These are phyloP conservation scores for Lysiphlebus fabarum DNA, from an alignment of 1,140 invertebrate species.

Conservation along the genomic window DNA sequence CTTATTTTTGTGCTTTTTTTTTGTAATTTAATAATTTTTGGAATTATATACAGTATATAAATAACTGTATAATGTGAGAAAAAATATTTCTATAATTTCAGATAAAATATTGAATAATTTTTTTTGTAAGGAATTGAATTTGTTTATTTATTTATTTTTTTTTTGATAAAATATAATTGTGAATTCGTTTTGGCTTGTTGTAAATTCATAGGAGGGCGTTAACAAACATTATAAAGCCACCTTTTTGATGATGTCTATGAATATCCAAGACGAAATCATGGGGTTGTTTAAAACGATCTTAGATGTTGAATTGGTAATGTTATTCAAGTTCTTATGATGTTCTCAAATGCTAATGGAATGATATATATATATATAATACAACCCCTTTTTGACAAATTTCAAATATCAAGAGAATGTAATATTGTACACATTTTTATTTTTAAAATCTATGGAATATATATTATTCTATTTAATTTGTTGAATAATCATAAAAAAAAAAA, in stretches of 20 bases:
- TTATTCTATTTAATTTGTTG: too few relatives aligned
- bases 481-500: too few relatives aligned
- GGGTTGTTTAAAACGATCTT: constrained; percentile 34
- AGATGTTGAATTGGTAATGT: constrained; percentile 26
- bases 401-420: too few relatives aligned
- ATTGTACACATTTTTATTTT: background rate
- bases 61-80: too few relatives aligned
- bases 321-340: constrained; percentile 16
- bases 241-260: constrained; percentile 34
- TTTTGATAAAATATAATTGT: constrained; percentile 5
- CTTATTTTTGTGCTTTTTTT: background rate
- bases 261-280: constrained; percentile 41
- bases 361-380: too few relatives aligned
- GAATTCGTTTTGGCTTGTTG: constrained; percentile 15
- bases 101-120: too few relatives aligned
- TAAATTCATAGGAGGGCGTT: constrained; percentile 38
- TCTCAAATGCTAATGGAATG: constrained; percentile 36
- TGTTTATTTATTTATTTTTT: too few relatives aligned
- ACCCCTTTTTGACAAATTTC: too few relatives aligned
- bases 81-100: too few relatives aligned
- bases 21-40: background rate
- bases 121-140: too few relatives aligned
- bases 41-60: too few relatives aligned
- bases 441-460: too few relatives aligned
- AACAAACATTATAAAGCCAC: constrained; percentile 10